Base-by-base conservation (phyloP, 2,888 invertebrate species). In the Nephrotoma appendiculata region DNA sequence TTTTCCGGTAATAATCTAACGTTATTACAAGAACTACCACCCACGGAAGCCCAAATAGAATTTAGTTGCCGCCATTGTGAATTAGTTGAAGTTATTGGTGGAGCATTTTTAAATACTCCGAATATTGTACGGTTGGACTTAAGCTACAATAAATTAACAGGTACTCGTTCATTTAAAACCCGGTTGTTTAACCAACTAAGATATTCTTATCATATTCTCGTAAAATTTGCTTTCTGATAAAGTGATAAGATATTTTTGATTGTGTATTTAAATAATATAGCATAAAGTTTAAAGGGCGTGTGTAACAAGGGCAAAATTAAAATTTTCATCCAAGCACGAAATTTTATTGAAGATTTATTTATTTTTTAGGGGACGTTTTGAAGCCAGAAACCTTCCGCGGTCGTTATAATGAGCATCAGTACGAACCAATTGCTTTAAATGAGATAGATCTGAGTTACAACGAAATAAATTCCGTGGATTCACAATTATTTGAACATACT, bases 371-470 rank as follows among this genome's bases (percentile, higher is more conserved):
- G n/a, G 94, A 94, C 87, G 93, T 93, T 71, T 89, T 95, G 57
- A 92, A 93, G 86, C 92, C 94, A 31, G 94, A 95, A 88, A 93
- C 95, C 87, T 95, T 95, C 90, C 94, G 94, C 89, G 95, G 95
- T 0, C 94, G 94, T 0, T 95, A 94, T 90, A 92, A 92, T 87
- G 91, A 92, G 87, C 92, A 92, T 3, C 91, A 91, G 31, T 95
- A 94, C 90, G 92, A 93, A 88, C 93, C 93, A 86, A 93, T 95
- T 71, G 92, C 92, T 0, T 88, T 95, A 87, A 92, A 93, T 89
- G 93, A 94, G 11, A 90, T 95, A 43, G 94, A 94, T 89, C 91
- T 95, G 57, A 94, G 94, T 19, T 93, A 94, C 90, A 95, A 95
- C 90, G 90, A 92, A 89, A 94, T 95, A 86, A 93, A 94, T 89